These are phyloP conservation scores for Poeciliopsis gracilis DNA, from an alignment of 2,797 vertebrate genomes.

Conservation along the genomic window DNA sequence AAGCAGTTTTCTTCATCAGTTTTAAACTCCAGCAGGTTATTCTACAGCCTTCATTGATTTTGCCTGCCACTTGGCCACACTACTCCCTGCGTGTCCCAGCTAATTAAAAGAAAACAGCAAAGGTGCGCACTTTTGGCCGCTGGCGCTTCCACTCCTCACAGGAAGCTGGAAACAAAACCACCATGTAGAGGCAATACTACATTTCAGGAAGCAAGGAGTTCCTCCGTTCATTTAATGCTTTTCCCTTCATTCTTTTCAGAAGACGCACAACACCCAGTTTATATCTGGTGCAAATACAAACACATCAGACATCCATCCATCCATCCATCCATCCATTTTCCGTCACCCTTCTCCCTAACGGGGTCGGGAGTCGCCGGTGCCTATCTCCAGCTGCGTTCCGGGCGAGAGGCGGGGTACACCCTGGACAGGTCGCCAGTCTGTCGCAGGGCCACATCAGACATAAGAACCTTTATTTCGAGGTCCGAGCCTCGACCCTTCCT, in stretches of 20 bases:
- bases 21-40: background rate
- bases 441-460: background rate
- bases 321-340: too few species aligned
- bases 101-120: constrained; percentile 34
- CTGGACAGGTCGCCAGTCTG: too few species aligned
- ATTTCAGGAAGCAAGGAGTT: constrained; percentile 56
- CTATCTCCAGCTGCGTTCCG: too few species aligned
- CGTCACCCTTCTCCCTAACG: too few species aligned
- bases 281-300: constrained; percentile 1
- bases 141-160: constrained; percentile 44
- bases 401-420: too few species aligned
- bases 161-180: constrained; percentile 70
- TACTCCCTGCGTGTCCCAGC: constrained; percentile 13
- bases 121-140: constrained; percentile 41
- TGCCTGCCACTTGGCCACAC: constrained; percentile 33
- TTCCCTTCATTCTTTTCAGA: constrained; percentile 10
- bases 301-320: background rate
- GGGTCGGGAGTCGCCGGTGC: too few species aligned
- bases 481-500: background rate
- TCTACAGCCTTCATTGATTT: constrained; percentile 14
- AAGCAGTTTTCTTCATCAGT: background rate
- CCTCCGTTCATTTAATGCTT: constrained; percentile 32
- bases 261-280: background rate
- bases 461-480: background rate
- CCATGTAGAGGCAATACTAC: constrained; percentile 28